Evolutionary conservation across 2,113 vertebrate species (phyloP).

Genomic region (Tragelaphus scriptus): DNA sequence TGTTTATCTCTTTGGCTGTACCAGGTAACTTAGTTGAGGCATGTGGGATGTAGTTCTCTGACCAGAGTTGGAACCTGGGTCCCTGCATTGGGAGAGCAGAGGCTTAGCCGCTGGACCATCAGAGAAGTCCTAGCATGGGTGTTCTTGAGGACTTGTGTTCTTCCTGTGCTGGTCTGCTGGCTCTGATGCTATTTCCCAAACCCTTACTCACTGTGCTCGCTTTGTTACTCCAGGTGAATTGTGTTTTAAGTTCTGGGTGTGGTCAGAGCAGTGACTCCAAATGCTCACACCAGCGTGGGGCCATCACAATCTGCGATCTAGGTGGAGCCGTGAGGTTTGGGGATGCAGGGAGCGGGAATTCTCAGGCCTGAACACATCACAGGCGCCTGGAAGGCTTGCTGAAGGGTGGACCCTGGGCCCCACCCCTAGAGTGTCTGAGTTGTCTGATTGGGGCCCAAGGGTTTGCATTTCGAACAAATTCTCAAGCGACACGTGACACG

Average conservation of each 20-base stretch:
- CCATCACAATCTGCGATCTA: fast-evolving
- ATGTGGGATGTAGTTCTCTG: neutral
- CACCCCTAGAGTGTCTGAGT: neutral
- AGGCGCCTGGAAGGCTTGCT: neutral
- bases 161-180: neutral
- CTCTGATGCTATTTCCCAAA: neutral
- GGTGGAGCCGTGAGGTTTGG: neutral
- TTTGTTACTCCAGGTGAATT: neutral
- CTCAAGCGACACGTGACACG: neutral
- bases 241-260: neutral
- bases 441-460: too few species aligned
- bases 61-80: neutral
- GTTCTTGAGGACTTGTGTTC: neutral
- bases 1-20: neutral
- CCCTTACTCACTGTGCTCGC: neutral
- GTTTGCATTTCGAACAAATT: neutral
- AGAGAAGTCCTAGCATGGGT: neutral
- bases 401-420: neutral
- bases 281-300: neutral
- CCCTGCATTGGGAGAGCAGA: neutral
- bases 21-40: neutral
- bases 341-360: neutral
- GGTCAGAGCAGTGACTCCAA: neutral
- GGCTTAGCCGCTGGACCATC: neutral
- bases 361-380: neutral